A percentile compares a stretch with the other conserved stretches of the same genome.
Evolutionary conservation across 2,888 invertebrate species (phyloP).

Genomic region (Perizoma flavofasciatum): DNA sequence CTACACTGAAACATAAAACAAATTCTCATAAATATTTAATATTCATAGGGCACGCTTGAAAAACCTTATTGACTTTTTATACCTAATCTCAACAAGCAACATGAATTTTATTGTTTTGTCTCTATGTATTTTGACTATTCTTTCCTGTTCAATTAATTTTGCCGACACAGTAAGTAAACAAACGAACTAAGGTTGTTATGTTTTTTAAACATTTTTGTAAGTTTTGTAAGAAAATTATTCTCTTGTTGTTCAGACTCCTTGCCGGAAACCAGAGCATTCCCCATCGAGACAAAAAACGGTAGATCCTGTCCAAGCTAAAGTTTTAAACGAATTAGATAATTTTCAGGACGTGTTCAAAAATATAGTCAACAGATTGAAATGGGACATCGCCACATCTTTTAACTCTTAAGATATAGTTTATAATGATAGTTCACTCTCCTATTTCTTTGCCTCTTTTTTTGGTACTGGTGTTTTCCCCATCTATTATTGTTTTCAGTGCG

Average conservation of each 20-base stretch:
- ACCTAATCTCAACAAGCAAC: constrained; percentile 7
- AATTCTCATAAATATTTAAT: constrained; percentile 9
- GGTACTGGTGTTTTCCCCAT: constrained; percentile 13
- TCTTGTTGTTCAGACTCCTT: constrained; percentile 43
- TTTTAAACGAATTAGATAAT: constrained; percentile 36
- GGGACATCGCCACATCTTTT: constrained; percentile 25
- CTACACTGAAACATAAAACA: constrained; percentile 5
- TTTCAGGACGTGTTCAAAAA: constrained; percentile 42
- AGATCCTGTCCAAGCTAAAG: constrained; percentile 34
- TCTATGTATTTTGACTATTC: constrained; percentile 16
- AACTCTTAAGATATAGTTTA: constrained; percentile 20
- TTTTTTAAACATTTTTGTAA: too few species aligned
- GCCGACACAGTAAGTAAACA: constrained; percentile 25
- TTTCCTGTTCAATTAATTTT: constrained; percentile 23
- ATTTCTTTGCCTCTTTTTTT: too few species aligned
- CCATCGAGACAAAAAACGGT: constrained; percentile 38
- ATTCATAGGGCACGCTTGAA: neutral
- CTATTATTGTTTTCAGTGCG: constrained; percentile 62
- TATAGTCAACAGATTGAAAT: constrained; percentile 39
- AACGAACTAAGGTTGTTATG: too few species aligned
- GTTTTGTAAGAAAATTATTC: neutral
- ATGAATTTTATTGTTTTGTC: constrained; percentile 17
- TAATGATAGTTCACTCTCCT: constrained; percentile 2
- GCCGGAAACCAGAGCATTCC: constrained; percentile 40
- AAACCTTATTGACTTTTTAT: constrained; percentile 1